These are phyloP conservation scores for Drosophila watanabei DNA, from an alignment of 1,140 invertebrate species.

Conservation along the genomic window DNA sequence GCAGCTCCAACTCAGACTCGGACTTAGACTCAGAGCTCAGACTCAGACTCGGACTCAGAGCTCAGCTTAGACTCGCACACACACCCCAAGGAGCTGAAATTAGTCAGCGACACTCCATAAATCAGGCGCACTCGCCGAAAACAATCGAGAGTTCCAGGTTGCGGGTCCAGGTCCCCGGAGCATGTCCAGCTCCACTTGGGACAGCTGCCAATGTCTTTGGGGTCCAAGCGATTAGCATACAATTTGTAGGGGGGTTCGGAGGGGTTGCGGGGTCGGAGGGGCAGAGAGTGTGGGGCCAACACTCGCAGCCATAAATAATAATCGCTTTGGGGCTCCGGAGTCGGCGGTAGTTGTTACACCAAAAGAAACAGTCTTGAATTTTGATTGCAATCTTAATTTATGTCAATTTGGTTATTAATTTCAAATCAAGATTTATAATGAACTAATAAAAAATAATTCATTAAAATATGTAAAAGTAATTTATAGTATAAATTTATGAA, in stretches of 20 bases:
- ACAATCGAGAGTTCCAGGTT: conserved; percentile 40
- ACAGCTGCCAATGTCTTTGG: conserved; percentile 61
- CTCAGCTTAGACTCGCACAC: conserved; percentile 64
- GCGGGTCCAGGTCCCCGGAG: conserved; percentile 17
- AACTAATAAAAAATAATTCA: not conserved
- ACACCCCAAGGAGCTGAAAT: conserved; percentile 64
- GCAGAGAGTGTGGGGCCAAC: conserved; percentile 37
- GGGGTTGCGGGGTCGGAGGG: not conserved
- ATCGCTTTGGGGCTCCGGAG: conserved; percentile 37
- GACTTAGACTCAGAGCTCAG: not conserved
- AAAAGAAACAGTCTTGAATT: not conserved
- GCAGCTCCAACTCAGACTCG: not conserved
- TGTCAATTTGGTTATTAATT: not conserved
- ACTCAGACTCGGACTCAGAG: not conserved
- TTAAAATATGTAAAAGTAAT: not conserved
- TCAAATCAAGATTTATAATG: too few species aligned
- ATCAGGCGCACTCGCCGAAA: conserved; percentile 66
- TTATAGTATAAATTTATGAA: not conserved
- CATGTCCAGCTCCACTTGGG: conserved; percentile 35
- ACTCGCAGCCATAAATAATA: conserved; percentile 75
- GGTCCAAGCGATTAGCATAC: conserved; percentile 59
- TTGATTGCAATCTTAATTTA: not conserved
- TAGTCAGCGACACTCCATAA: conserved; percentile 82
- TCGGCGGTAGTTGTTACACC: conserved; percentile 12
- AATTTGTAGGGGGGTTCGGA: conserved; percentile 47